These are phyloP conservation scores for Arrhamphus sclerolepis DNA, from an alignment of 2,797 vertebrate species.

Conservation along the genomic window DNA sequence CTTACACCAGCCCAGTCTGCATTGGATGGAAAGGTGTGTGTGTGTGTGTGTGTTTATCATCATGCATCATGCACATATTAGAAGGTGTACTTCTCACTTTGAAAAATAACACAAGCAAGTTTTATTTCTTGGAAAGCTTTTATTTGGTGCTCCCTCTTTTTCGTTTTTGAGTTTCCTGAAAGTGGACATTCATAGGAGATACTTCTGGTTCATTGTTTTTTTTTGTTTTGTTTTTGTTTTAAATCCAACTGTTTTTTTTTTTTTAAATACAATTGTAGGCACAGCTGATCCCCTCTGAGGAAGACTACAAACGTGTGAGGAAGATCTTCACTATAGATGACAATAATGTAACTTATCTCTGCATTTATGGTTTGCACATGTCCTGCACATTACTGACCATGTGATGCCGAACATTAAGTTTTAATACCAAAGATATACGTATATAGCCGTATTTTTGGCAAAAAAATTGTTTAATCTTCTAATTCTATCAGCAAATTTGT, in stretches of 20 bases:
- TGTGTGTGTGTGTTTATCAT: conserved; percentile 58
- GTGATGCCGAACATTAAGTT: no score
- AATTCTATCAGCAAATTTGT: no score
- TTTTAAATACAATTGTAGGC: conserved; percentile 78
- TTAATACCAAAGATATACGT: neutral
- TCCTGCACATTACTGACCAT: neutral
- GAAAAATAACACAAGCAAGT: neutral
- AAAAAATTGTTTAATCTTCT: no score
- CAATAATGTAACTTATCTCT: conserved; percentile 74
- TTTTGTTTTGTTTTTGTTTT: no score
- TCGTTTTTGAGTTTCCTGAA: conserved; percentile 6
- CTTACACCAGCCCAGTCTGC: conserved; percentile 37
- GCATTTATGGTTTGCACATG: conserved; percentile 36
- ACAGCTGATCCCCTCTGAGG: conserved; percentile 81
- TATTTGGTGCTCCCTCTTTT: conserved; percentile 8
- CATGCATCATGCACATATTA: conserved; percentile 21
- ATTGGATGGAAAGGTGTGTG: conserved; percentile 69
- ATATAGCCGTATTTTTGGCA: neutral
- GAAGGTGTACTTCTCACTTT: conserved; percentile 24
- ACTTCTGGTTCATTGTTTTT: conserved; percentile 11
- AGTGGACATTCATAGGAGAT: neutral
- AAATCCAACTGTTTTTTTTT: no score
- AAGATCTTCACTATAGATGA: conserved; percentile 85
- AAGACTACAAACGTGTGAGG: conserved; percentile 87
- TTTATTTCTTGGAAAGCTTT: conserved; percentile 1